phyloP scores from a whole-genome alignment of 92 coral and sea anemone genomes.

The Pocillopora grandis region DNA sequence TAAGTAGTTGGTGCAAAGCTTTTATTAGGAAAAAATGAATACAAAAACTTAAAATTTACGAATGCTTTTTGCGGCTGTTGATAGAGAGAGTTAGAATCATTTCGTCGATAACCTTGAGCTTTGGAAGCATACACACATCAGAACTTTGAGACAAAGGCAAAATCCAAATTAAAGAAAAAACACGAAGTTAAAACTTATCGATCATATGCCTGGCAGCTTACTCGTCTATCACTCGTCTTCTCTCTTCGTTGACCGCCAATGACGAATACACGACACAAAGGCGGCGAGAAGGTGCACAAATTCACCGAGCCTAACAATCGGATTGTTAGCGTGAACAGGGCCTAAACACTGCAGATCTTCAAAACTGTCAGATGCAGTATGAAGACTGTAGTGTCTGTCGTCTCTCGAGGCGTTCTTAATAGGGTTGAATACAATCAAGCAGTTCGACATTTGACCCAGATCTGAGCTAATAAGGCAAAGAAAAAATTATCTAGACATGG shows the following conservation, averaged over 20 bases:
- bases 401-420: not conserved
- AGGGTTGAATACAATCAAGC: not conserved
- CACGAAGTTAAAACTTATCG: not conserved
- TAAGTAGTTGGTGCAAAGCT: too few species aligned
- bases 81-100: too few species aligned
- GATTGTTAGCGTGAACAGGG: not conserved
- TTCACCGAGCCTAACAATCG: not conserved
- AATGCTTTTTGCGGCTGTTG: too few species aligned
- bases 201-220: not conserved
- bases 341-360: not conserved
- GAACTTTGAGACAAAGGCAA: not conserved
- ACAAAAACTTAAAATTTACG: too few species aligned
- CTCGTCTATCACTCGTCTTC: not conserved
- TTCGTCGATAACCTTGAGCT: too few species aligned
- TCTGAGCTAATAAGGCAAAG: not conserved
- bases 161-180: not conserved
- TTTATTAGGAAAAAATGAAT: too few species aligned
- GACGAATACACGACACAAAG: not conserved
- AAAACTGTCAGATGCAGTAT: not conserved
- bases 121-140: not conserved
- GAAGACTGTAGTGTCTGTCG: not conserved
- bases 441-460: not conserved
- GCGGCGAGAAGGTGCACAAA: not conserved
- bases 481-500: not conserved
- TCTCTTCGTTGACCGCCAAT: constrained; percentile 10